Conservation (phyloP, 2,113 vertebrate species). For the Ctenomys sociabilis region DNA sequence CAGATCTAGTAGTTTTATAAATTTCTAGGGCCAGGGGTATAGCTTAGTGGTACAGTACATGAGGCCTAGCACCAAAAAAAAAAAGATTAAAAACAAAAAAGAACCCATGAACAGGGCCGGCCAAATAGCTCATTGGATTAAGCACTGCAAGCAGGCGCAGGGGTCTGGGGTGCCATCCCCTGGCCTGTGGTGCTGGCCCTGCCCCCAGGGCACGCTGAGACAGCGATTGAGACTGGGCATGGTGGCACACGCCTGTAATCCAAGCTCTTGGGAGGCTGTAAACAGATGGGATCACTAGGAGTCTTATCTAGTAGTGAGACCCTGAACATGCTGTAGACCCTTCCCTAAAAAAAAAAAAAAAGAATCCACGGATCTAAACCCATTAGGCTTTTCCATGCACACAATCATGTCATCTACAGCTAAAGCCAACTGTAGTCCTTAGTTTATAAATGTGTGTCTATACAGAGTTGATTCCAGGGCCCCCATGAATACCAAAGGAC, state of each 20-base stretch:
- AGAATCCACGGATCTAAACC: background rate
- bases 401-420: background rate
- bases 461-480: background rate
- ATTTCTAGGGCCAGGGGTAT: background rate
- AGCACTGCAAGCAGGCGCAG: no score
- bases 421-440: background rate
- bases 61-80: background rate
- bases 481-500: background rate
- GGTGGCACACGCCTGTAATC: no score
- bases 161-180: no score
- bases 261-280: no score
- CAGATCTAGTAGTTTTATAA: conserved; percentile 4
- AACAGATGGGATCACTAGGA: no score
- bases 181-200: no score
- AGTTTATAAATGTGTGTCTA: background rate
- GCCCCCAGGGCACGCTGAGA: no score
- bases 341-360: background rate
- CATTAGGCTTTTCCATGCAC: background rate
- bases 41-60: background rate
- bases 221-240: no score
- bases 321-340: no score
- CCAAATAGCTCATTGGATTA: no score
- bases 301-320: no score
- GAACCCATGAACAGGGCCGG: no score
- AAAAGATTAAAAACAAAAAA: background rate